Evolutionary conservation across 1,140 invertebrate genomes (phyloP), one percentile per base, ranked within the genome.

Genomic region (Lerema accius): DNA sequence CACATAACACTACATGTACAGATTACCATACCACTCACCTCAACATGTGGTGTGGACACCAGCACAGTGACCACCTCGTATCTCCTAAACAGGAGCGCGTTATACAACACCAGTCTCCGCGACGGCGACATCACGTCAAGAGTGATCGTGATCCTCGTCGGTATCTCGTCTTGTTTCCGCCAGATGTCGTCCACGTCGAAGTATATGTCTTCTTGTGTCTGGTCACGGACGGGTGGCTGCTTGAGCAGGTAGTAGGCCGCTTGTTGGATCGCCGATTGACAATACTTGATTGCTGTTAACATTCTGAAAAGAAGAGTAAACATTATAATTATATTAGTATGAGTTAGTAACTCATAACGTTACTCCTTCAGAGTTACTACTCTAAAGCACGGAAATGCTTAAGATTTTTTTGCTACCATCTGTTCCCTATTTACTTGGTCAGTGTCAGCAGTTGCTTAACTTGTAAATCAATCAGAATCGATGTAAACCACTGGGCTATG

Each of bases 251-350:
- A 92, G 80, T 95, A 94, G 0, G 94, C 92, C 2, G 94, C 92
- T 72, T 94, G 93, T 67, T 96, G 95, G 70, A 96, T 95, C 1
- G 96, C 92, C 56, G 93, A 92, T 71, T 96, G 94, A 67, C 93
- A 93, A 49, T 92, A 87, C 61, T 93, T 92, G 9, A 97, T 92
- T 0, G 95, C 94, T 43, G 91, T 80, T 16, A 94, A 67, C 93
- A 96, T 93, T 77, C 90, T 91, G 74, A 6, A 77, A 83, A 4
- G 10, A 17, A n/a, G n/a, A n/a, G n/a, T n/a, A n/a, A n/a, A n/a
- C n/a, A n/a, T n/a, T n/a, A n/a, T n/a, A n/a, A n/a, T n/a, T n/a
- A n/a, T n/a, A n/a, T n/a, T n/a, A n/a, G n/a, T n/a, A n/a, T n/a
- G n/a, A n/a, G n/a, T n/a, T n/a, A n/a, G n/a, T n/a, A n/a, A n/a